phyloP scores from a whole-genome alignment of 1,140 invertebrate genomes.

The Drosophila willistoni region DNA sequence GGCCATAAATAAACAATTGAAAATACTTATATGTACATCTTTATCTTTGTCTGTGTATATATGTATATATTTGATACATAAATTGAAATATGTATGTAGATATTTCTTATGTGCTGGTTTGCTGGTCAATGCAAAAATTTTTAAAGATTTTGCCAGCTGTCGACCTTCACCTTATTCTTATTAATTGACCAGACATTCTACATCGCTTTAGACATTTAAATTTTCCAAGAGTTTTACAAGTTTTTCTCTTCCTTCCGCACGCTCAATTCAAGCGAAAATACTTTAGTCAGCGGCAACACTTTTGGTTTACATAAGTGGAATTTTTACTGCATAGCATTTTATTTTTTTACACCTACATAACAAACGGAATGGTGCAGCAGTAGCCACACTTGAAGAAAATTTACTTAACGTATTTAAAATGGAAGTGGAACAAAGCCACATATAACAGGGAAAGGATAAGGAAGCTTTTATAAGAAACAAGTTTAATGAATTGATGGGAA shows the following conservation, averaged over 20 bases:
- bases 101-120: slow-evolving; percentile 17
- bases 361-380: neutral
- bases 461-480: too few relatives aligned
- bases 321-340: neutral
- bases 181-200: slow-evolving; percentile 54
- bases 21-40: slow-evolving; percentile 21
- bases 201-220: slow-evolving; percentile 36
- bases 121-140: slow-evolving; percentile 24
- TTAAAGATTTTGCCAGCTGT: slow-evolving; percentile 48
- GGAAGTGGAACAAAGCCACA: too few relatives aligned
- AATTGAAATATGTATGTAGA: neutral
- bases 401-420: too few relatives aligned
- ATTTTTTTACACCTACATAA: slow-evolving; percentile 2
- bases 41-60: slow-evolving; percentile 31
- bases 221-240: slow-evolving; percentile 25
- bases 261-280: slow-evolving; percentile 3
- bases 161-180: slow-evolving; percentile 55
- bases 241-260: too few relatives aligned
- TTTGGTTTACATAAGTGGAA: slow-evolving; percentile 21
- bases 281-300: slow-evolving; percentile 9
- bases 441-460: too few relatives aligned
- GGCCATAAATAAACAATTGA: slow-evolving; percentile 54
- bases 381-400: neutral
- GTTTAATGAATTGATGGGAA: too few relatives aligned
- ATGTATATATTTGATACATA: slow-evolving; percentile 24